Conservation (phyloP, 2,113 vertebrate genomes). For the Syngnathus floridae region DNA sequence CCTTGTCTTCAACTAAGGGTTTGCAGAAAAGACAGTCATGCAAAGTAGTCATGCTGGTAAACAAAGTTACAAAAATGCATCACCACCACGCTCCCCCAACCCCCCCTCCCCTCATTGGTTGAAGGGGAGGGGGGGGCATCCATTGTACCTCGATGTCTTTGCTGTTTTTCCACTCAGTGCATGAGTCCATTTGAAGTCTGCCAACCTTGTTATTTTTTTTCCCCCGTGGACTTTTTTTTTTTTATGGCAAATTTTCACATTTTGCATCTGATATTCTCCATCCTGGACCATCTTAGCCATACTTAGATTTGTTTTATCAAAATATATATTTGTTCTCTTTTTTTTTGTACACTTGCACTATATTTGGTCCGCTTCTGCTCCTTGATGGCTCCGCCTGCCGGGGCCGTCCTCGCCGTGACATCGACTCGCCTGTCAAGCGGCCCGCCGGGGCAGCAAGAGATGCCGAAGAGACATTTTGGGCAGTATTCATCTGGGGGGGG, state of each 20-base stretch:
- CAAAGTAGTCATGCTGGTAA: slow-evolving; percentile 80
- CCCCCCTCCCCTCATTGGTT: slow-evolving; percentile 34
- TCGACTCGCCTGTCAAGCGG: slow-evolving; percentile 41
- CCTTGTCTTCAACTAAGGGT: slow-evolving; percentile 74
- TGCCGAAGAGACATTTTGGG: slow-evolving; percentile 52
- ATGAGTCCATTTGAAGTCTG: slow-evolving; percentile 12
- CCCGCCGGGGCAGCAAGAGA: slow-evolving; percentile 46
- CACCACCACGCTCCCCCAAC: slow-evolving; percentile 40
- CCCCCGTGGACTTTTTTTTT: slow-evolving; percentile 22
- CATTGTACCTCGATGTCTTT: slow-evolving; percentile 43
- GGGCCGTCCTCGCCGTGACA: slow-evolving; percentile 40
- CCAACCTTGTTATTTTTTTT: slow-evolving; percentile 7
- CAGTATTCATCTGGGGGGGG: slow-evolving; percentile 44
- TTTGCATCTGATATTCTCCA: slow-evolving; percentile 37
- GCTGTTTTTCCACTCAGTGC: slow-evolving; percentile 29
- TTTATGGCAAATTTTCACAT: slow-evolving; percentile 41
- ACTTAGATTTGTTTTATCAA: slow-evolving; percentile 67
- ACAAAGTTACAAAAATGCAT: slow-evolving; percentile 80
- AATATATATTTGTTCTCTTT: slow-evolving; percentile 74
- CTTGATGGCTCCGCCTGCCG: slow-evolving; percentile 24
- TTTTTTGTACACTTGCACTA: slow-evolving; percentile 63
- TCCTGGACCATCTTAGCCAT: slow-evolving; percentile 35
- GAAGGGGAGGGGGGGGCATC: slow-evolving; percentile 33
- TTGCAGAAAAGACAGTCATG: slow-evolving; percentile 79
- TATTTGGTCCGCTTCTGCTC: slow-evolving; percentile 45